A percentile compares a stretch with the other conserved stretches of the same genome.
Conservation (phyloP, 92 coral and sea anemone genomes). For the Parazoanthus swiftii region DNA sequence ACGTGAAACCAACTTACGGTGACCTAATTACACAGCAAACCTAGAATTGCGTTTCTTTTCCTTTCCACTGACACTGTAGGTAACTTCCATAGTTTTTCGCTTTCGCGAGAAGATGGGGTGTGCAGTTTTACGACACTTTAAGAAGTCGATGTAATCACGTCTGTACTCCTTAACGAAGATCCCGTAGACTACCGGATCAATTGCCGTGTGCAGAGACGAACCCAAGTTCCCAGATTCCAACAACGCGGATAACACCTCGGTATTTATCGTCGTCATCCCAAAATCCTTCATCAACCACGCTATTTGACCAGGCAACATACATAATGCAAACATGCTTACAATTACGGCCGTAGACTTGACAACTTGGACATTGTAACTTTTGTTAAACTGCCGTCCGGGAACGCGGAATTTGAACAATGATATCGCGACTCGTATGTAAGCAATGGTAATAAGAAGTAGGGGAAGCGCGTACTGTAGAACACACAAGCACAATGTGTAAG, state of each 20-base stretch:
- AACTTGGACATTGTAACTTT: slow-evolving; percentile 10
- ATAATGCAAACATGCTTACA: slow-evolving; percentile 5
- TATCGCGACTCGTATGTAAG: slow-evolving; percentile 35
- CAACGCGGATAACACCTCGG: not conserved
- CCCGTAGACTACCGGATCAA: not conserved
- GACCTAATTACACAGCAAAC: not conserved
- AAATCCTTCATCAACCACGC: slow-evolving; percentile 29
- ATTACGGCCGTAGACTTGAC: slow-evolving; percentile 16
- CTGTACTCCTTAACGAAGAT: not conserved
- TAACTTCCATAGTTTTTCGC: not conserved
- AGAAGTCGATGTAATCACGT: not conserved
- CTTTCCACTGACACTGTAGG: not conserved
- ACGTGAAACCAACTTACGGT: too few species aligned
- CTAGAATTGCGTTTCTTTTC: not conserved
- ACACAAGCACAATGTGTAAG: slow-evolving; percentile 39
- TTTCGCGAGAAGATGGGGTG: not conserved
- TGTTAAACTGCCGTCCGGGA: slow-evolving; percentile 9
- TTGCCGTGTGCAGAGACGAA: not conserved
- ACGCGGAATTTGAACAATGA: slow-evolving; percentile 6
- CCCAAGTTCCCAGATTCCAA: not conserved
- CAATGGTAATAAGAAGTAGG: slow-evolving; percentile 29
- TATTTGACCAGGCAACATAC: slow-evolving; percentile 24
- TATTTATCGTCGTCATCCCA: not conserved
- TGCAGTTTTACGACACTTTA: not conserved
- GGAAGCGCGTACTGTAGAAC: slow-evolving; percentile 49